Evolutionary conservation across 2,113 vertebrate species (phyloP).

Genomic region (Labrus mixtus): DNA sequence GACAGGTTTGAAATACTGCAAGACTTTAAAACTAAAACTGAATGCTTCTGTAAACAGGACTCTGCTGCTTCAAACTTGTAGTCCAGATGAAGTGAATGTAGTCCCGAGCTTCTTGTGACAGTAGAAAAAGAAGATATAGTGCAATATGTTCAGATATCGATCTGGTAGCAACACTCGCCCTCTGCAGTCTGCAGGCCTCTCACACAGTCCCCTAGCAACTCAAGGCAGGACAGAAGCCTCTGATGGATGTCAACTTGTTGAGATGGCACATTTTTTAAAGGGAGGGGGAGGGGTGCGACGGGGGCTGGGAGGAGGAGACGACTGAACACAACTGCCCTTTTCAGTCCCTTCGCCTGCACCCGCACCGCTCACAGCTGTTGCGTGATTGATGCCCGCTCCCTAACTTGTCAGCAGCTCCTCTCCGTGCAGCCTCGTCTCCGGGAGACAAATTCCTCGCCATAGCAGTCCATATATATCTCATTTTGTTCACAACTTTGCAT

Average conservation of each 20-base stretch:
- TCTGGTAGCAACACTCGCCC: background rate
- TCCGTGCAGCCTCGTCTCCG: conserved; percentile 35
- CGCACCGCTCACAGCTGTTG: conserved; percentile 73
- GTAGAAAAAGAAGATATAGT: background rate
- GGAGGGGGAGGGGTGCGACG: background rate
- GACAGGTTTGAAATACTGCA: background rate
- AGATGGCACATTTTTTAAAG: conserved; percentile 68
- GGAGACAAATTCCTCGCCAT: conserved; percentile 32
- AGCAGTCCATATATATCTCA: conserved; percentile 39
- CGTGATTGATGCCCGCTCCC: conserved; percentile 79
- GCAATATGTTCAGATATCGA: background rate
- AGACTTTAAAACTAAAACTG: background rate
- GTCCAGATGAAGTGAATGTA: background rate
- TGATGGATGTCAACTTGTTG: conserved; percentile 69
- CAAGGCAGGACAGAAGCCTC: conserved; percentile 37
- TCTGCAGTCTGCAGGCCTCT: background rate
- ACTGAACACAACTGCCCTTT: conserved; percentile 62
- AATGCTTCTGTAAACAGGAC: background rate
- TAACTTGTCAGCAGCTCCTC: conserved; percentile 71
- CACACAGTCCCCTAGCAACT: conserved; percentile 50
- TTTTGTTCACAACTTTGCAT: conserved; percentile 62
- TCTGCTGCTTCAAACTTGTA: background rate
- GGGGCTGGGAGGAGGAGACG: conserved; percentile 14
- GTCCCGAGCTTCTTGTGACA: background rate
- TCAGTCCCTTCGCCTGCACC: conserved; percentile 52